Percentiles rank a stretch among this genome's conserved stretches.
Conservation (phyloP, 2,797 vertebrate genomes). For the Crypturellus tataupa region DNA sequence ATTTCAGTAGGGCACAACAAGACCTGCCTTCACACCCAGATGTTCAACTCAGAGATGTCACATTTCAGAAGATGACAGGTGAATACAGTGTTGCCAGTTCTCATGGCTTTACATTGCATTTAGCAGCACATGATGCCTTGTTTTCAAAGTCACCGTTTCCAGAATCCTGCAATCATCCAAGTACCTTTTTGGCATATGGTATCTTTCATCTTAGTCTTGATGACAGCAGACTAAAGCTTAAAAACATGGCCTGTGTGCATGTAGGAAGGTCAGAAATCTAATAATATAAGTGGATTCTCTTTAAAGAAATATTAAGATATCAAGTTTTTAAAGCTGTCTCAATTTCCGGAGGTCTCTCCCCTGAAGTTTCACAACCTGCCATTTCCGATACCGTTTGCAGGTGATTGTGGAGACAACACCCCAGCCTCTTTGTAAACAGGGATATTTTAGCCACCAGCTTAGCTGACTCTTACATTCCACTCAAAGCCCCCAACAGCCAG, state of each 20-base stretch:
- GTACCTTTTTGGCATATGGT: neutral
- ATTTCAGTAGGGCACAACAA: slow-evolving; percentile 7
- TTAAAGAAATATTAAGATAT: slow-evolving; percentile 31
- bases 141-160: neutral
- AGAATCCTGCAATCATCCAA: neutral
- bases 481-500: slow-evolving; percentile 94
- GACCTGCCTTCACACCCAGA: slow-evolving; percentile 2
- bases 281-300: neutral
- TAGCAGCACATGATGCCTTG: neutral
- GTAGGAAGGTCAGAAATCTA: slow-evolving; percentile 4
- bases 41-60: neutral
- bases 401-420: neutral
- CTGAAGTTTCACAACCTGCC: neutral
- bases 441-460: neutral
- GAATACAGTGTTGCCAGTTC: neutral
- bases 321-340: neutral
- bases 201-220: slow-evolving; percentile 19
- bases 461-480: slow-evolving; percentile 87
- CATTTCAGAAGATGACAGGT: slow-evolving; percentile 4
- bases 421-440: neutral
- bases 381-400: neutral
- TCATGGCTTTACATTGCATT: neutral
- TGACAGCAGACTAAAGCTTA: neutral
- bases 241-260: neutral
- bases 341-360: neutral